Base-by-base conservation (phyloP, 2,797 vertebrate genomes). In the Echeneis naucrates region DNA sequence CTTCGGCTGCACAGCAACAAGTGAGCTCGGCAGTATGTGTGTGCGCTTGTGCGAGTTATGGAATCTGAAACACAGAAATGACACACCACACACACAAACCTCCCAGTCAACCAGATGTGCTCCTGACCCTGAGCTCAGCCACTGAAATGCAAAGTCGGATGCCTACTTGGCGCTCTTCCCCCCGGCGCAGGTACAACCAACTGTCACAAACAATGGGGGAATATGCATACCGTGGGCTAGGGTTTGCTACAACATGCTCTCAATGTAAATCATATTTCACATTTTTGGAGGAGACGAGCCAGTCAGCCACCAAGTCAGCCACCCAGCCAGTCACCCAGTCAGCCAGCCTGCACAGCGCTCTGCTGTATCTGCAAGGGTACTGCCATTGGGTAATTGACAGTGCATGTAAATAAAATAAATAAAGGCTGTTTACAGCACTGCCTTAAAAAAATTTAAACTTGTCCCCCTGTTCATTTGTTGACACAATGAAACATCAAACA, bases 201-300 rank as follows among this genome's bases (percentile, higher is more conserved):
- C 92, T 93, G 92, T 93, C 92, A 93, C 90, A 92, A 92, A 92
- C 91, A 93, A 92, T 92, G 84, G 89, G 81, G 77, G 75, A 87
- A 88, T 92, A 87, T 90, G 90, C 91, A 92, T 87, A 92, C 75
- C 55, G 86, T 86, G 89, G 92, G 89, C 87, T 88, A 78, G 86
- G 87, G 82, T 89, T 90, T 88, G 87, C 88, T 92, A 92, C 91
- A 92, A 92, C 91, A 89, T 90, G 90, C 85, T 91, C 88, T 85
- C 89, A 88, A 93, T 93, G 89, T 91, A 93, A 92, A 94, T 93
- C 90, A 91, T 80, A 87, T 91, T 90, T 92, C 90, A 87, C 86
- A 88, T 85, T 81, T 87, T 89, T 90, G 86, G 69, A 35, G 83
- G 84, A 90, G 87, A 88, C 89, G 83, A 89, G 88, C 85, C 83